phyloP scores from a whole-genome alignment of 2,113 vertebrate species.

The Lipophrys pholis region DNA sequence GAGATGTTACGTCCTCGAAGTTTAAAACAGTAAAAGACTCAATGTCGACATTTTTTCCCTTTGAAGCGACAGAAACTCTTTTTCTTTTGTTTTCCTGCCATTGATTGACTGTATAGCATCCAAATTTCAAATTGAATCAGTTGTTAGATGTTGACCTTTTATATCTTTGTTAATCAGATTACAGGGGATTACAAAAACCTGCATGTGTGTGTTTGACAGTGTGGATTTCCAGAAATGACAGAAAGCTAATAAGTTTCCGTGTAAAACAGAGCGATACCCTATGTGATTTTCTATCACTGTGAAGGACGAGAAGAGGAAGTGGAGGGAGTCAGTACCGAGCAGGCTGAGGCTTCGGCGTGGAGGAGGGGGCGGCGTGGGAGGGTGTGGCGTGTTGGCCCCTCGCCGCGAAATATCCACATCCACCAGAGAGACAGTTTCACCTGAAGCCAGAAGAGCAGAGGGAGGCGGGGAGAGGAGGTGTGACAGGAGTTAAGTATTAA shows the following conservation, averaged over 20 bases:
- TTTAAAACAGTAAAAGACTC: no score
- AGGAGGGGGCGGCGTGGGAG: slow-evolving; percentile 94
- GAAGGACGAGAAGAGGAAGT: neutral
- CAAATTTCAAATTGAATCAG: slow-evolving; percentile 51
- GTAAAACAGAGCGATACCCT: neutral
- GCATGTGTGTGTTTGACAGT: neutral
- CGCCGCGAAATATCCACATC: slow-evolving; percentile 96
- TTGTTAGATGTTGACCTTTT: slow-evolving; percentile 49
- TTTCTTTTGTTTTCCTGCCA: slow-evolving; percentile 1
- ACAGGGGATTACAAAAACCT: slow-evolving; percentile 38
- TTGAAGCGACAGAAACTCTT: neutral
- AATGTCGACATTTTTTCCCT: neutral
- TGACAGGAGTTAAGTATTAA: no score
- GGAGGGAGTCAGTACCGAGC: slow-evolving; percentile 77
- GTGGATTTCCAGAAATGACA: slow-evolving; percentile 18
- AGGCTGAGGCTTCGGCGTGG: slow-evolving; percentile 96
- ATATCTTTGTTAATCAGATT: slow-evolving; percentile 56
- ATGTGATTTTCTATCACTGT: no score
- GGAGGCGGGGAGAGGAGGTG: neutral
- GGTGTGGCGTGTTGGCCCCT: slow-evolving; percentile 90
- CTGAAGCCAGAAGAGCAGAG: slow-evolving; percentile 66
- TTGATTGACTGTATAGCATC: slow-evolving; percentile 23
- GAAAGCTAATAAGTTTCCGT: neutral
- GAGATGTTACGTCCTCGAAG: no score
- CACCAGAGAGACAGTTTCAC: slow-evolving; percentile 96